These are phyloP conservation scores for Urocitellus parryii DNA, from an alignment of 2,113 vertebrate genomes.

Conservation along the genomic window DNA sequence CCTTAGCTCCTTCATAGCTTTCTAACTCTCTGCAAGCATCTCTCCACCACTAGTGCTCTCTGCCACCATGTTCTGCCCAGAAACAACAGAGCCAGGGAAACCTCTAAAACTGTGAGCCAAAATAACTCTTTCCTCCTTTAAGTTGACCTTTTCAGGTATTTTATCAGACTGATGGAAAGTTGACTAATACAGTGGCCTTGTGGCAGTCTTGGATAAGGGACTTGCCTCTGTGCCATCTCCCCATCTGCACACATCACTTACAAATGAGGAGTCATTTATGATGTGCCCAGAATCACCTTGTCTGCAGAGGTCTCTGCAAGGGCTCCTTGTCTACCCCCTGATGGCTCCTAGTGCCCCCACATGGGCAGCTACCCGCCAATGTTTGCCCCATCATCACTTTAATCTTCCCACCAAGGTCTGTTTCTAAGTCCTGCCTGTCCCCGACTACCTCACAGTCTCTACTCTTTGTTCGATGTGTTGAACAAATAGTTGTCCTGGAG, in stretches of 20 bases:
- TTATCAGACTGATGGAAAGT: not conserved
- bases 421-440: not conserved
- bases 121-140: not conserved
- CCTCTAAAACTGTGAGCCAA: not conserved
- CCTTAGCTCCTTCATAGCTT: not conserved
- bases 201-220: not conserved
- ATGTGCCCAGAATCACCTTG: not conserved
- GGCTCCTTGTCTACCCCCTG: not conserved
- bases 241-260: fast-evolving
- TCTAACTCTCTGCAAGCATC: not conserved
- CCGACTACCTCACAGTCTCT: not conserved
- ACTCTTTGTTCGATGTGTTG: not conserved
- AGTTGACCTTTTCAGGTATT: not conserved
- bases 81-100: not conserved
- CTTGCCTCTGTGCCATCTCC: not conserved
- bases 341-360: not conserved
- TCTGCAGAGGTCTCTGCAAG: not conserved
- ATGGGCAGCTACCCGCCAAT: not conserved
- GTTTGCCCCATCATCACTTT: not conserved
- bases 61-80: not conserved
- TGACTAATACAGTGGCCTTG: not conserved
- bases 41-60: not conserved
- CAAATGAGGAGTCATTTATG: not conserved
- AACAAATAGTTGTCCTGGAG: not conserved
- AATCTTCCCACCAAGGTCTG: not conserved